Conservation (phyloP, 2,888 invertebrate species). For the Acanthosoma haemorrhoidale region DNA sequence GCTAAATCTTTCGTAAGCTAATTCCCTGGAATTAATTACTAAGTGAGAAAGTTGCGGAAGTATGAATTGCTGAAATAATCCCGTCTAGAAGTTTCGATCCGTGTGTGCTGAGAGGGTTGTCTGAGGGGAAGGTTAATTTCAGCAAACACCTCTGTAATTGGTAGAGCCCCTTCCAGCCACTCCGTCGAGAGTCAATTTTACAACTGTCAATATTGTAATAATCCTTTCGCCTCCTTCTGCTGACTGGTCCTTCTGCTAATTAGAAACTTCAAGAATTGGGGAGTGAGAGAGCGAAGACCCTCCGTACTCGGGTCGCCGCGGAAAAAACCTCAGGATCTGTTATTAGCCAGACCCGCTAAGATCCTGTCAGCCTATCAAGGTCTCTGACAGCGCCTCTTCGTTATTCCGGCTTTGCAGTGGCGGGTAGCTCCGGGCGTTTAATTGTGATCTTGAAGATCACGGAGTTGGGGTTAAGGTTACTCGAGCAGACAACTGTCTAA, state of each 20-base stretch:
- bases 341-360: not conserved
- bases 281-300: too few relatives aligned
- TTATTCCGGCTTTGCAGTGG: not conserved
- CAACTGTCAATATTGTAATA: constrained; percentile 28
- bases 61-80: not conserved
- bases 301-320: not conserved
- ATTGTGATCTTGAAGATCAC: not conserved
- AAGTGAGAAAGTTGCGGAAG: not conserved
- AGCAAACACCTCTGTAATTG: constrained; percentile 26
- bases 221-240: constrained; percentile 17
- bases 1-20: too few relatives aligned
- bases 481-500: too few relatives aligned
- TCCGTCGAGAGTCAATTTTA: constrained; percentile 17
- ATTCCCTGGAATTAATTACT: too few relatives aligned
- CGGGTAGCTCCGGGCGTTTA: not conserved
- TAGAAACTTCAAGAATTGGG: constrained; percentile 18
- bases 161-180: not conserved
- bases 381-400: not conserved
- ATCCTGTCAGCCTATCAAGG: not conserved
- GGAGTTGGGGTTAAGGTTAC: too few relatives aligned
- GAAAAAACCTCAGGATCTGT: not conserved
- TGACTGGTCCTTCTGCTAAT: constrained; percentile 17
- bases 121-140: constrained; percentile 19
- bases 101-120: constrained; percentile 8
- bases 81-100: not conserved